Evolutionary conservation across 2,888 invertebrate genomes (phyloP), one percentile per base, ranked within the genome.

Genomic region (Rhagonycha lutea): DNA sequence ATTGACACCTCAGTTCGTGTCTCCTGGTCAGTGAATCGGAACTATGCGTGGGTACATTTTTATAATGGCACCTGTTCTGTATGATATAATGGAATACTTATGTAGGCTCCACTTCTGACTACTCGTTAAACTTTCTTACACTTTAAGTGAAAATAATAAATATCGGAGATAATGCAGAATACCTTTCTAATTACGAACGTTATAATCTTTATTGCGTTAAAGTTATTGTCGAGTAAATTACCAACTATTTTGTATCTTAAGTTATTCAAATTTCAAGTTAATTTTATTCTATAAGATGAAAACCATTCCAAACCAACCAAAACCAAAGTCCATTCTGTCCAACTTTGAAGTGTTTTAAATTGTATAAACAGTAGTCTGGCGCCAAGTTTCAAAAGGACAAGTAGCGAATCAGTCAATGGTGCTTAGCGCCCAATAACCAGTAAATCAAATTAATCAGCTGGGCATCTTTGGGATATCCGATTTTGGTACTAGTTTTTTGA

Each of bases 51-150:
- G 86, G 86, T 83, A 82, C 79, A 85, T 85, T 86, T 86, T 86
- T 86, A 86, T 86, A 86, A 86, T 85, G 82, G 85, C 86, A 86
- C 86, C 85, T 86, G 86, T 86, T 85, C 83, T 80, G 70, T 85
- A 85, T 86, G 86, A 86, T 85, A 86, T 86, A 86, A 86, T 86
- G 86, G 85, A 86, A 85, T 85, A 85, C 84, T 85, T 84, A 84
- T 85, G 84, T 85, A 81, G 84, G 83, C 82, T 83, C 84, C 81
- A 82, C 82, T 81, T 82, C 84, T 83, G 84, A 82, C 84, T 83
- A 84, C 83, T 84, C 85, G 85, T 84, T 85, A 84, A 84, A 83
- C 83, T 83, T 83, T 83, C 83, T 84, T 83, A 83, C 84, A 85
- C 84, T 83, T 84, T 85, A 84, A 84, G 84, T 83, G 84, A 85